A percentile compares a stretch with the other conserved stretches of the same genome.
These are phyloP conservation scores for Megaceryle maxima DNA, from an alignment of 2,113 vertebrate species.

Conservation along the genomic window DNA sequence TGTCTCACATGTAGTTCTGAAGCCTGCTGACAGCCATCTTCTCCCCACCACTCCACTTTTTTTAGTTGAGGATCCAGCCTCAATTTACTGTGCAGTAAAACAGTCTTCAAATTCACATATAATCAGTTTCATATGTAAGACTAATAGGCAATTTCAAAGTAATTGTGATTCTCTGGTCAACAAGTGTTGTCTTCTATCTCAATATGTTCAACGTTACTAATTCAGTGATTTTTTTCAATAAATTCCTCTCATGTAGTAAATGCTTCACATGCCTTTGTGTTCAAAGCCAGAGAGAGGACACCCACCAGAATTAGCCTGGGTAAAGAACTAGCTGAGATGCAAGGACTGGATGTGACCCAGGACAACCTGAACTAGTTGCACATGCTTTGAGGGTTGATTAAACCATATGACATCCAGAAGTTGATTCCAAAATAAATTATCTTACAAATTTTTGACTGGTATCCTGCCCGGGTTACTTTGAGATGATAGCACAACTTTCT, in stretches of 20 bases:
- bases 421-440: not conserved
- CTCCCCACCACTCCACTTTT: not conserved
- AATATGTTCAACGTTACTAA: not conserved
- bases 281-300: not conserved
- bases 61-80: not conserved
- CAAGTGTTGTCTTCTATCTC: not conserved
- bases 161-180: not conserved
- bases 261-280: not conserved
- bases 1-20: not conserved
- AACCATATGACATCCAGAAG: not conserved
- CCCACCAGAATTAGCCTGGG: not conserved
- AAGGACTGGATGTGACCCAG: not conserved
- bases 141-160: not conserved
- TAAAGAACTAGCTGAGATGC: not conserved
- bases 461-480: not conserved
- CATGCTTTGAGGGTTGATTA: not conserved
- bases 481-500: not conserved
- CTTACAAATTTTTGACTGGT: not conserved
- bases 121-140: not conserved
- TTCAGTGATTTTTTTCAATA: not conserved
- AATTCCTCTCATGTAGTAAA: not conserved
- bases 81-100: not conserved
- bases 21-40: not conserved
- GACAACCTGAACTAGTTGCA: fast-evolving
- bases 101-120: not conserved